These are phyloP conservation scores for Euphydryas editha DNA, from an alignment of 2,888 invertebrate genomes.

Conservation along the genomic window DNA sequence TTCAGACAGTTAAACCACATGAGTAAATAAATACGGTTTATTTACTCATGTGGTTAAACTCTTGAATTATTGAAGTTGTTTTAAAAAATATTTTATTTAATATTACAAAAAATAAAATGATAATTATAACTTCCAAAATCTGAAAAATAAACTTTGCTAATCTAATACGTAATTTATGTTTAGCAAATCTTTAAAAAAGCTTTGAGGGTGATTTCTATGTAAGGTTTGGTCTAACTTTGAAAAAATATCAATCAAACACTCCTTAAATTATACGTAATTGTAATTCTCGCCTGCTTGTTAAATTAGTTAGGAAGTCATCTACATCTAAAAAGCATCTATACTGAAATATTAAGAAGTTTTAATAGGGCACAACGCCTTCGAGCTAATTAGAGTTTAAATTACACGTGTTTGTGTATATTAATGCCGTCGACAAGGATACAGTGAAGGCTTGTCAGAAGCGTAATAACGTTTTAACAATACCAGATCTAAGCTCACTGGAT, in stretches of 20 bases:
- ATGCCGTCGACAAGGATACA: conserved; percentile 14
- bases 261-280: conserved; percentile 1
- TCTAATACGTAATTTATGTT: background rate
- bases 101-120: no score
- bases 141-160: background rate
- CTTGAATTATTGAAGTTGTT: no score
- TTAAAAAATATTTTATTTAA: no score
- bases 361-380: conserved; percentile 15
- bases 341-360: conserved; percentile 11
- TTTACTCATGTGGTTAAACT: no score
- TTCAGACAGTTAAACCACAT: no score
- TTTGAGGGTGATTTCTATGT: background rate
- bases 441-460: conserved; percentile 7
- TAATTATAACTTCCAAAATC: background rate
- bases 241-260: background rate
- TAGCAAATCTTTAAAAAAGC: background rate
- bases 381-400: conserved; percentile 23
- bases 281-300: conserved; percentile 6
- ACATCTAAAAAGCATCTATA: conserved; percentile 8
- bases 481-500: background rate
- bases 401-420: conserved; percentile 13
- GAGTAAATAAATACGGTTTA: no score
- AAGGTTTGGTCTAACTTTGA: background rate
- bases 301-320: conserved; percentile 1
- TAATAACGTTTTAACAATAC: conserved; percentile 9